Evolutionary conservation across 2,888 invertebrate species (phyloP), one percentile per base, ranked within the genome.

Genomic region (Eudasyphora cyanicolor): DNA sequence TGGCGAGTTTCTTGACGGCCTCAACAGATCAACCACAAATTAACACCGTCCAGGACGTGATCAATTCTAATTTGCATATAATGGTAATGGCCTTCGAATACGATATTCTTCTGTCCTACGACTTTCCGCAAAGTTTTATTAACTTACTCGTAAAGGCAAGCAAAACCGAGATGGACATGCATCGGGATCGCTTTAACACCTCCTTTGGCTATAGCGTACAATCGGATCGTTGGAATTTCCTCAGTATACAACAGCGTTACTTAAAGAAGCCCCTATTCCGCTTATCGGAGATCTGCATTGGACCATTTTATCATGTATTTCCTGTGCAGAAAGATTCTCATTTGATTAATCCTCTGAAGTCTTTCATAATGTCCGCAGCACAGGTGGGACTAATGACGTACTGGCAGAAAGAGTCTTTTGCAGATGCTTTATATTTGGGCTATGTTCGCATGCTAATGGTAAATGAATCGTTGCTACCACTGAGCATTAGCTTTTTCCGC

Each of bases 321-420:
- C 90, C 89, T 3, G 71, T 90, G 86, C 86, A 87, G n/a, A 5
- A 45, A 19, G 90, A 90, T 35, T 90, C 90, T 1, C 90, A 90
- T 74, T 75, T 90, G 5, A 82, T 82, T 2, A 79, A 76, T 0
- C 85, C 88, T 0, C 75, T 89, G 5, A 86, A 87, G 70, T 32
- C 85, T 3, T 90, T 88, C 32, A 89, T 90, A 1, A 71, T 90
- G 82, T 76, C 86, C 1, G 82, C 87, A 0, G 82, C 85, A 14
- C 89, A 90, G 57, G 82, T 87, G 21, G 90, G 90, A 0, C 85
- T 90, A 2, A 29, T 82, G 8, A 12, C 78, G 0, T 75, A 87
- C 71, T 90, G 90, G 90, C 84, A 86, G 2, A 64, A 79, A n/a
- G 85, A 86, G 57, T 85, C 90, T 0, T 89, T 89, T 84, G 82